Evolutionary conservation across 2,797 vertebrate genomes (phyloP).

Genomic region (Ceryle rudis): DNA sequence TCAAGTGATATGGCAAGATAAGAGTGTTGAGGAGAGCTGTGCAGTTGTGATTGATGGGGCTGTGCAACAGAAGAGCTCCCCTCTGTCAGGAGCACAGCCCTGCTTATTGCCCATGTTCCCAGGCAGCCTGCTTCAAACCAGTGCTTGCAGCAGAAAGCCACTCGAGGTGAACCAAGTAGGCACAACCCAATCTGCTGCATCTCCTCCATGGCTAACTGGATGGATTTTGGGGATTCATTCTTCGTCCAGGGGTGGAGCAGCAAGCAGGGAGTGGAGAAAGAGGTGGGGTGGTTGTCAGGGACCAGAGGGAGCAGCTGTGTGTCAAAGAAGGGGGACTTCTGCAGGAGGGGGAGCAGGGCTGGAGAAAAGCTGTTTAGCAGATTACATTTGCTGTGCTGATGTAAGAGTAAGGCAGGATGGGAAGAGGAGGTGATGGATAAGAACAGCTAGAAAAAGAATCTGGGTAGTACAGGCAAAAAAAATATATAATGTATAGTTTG

Average conservation of each 20-base stretch:
- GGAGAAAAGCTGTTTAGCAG: neutral
- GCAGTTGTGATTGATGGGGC: neutral
- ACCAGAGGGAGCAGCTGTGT: neutral
- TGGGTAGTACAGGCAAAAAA: neutral
- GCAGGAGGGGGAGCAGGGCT: neutral
- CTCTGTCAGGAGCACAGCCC: neutral
- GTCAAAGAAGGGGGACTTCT: neutral
- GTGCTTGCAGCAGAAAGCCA: neutral
- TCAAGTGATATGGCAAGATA: neutral
- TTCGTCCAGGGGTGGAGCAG: neutral
- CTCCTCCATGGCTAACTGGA: neutral
- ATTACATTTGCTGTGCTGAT: neutral
- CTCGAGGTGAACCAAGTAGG: neutral
- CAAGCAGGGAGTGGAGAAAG: neutral
- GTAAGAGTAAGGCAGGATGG: neutral
- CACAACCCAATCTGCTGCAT: fast-evolving
- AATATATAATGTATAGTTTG: neutral
- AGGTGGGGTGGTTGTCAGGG: neutral
- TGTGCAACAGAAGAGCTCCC: neutral
- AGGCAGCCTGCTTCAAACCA: neutral
- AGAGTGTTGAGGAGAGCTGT: neutral
- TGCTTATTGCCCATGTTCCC: fast-evolving
- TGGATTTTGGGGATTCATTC: neutral
- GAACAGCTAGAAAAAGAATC: neutral
- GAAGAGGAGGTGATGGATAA: neutral